Evolutionary conservation across 2,797 vertebrate species (phyloP).

Genomic region (Ceryle rudis): DNA sequence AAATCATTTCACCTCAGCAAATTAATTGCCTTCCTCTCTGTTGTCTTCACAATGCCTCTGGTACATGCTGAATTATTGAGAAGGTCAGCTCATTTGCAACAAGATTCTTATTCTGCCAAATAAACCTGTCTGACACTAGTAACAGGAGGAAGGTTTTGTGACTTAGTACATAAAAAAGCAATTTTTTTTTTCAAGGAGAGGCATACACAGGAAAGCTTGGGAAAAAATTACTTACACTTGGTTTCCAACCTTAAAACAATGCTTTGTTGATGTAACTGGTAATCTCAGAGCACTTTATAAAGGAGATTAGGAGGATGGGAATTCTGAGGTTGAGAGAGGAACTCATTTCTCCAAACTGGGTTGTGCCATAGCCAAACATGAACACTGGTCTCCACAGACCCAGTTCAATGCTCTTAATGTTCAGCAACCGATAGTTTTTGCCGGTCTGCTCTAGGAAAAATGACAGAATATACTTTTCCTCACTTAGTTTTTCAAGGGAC

Average conservation of each 20-base stretch:
- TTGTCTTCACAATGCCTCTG: not conserved
- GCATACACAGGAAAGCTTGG: not conserved
- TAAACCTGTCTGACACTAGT: not conserved
- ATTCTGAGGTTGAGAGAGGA: not conserved
- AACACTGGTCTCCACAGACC: not conserved
- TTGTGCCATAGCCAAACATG: not conserved
- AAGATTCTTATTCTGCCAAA: not conserved
- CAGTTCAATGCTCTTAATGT: not conserved
- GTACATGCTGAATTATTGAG: slow-evolving; percentile 24
- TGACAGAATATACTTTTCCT: not conserved
- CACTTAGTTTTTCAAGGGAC: not conserved
- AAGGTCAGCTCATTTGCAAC: slow-evolving; percentile 25
- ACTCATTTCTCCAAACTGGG: not conserved
- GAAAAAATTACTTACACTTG: not conserved
- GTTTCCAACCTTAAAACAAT: not conserved
- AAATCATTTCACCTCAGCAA: slow-evolving; percentile 37
- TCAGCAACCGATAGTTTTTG: rapidly evolving
- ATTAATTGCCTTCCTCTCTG: slow-evolving; percentile 21
- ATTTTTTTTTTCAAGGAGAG: not conserved
- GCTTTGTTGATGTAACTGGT: not conserved
- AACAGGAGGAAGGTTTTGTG: not conserved
- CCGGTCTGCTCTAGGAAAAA: not conserved
- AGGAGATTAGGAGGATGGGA: not conserved
- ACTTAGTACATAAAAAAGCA: not conserved
- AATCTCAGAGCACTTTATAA: not conserved